phyloP scores from a whole-genome alignment of 1,140 invertebrate genomes.

The Aphaenogaster floridana region DNA sequence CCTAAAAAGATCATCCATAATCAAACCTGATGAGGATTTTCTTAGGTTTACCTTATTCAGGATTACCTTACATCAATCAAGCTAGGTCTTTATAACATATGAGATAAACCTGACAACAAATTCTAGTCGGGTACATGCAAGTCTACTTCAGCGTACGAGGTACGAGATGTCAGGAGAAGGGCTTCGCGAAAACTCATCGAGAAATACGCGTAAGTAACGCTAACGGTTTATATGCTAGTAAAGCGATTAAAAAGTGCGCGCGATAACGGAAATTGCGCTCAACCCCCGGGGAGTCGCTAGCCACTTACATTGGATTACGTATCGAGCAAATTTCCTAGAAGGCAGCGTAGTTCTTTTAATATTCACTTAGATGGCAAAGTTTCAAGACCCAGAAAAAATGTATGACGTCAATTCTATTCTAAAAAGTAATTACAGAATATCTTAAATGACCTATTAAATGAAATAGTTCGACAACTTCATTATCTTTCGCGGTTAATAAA shows the following conservation, averaged over 20 bases:
- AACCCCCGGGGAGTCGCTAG: constrained; percentile 2
- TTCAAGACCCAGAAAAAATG: constrained; percentile 5
- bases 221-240: constrained; percentile 25
- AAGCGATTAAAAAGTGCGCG: constrained; percentile 51
- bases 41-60: too few species aligned
- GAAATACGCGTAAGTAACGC: constrained; percentile 31
- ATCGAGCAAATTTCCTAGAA: constrained; percentile 42
- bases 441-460: not conserved
- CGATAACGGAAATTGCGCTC: constrained; percentile 49
- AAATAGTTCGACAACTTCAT: constrained; percentile 13
- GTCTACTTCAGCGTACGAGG: not conserved
- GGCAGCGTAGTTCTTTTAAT: constrained; percentile 14
- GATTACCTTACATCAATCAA: too few species aligned
- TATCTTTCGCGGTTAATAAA: constrained; percentile 24
- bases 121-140: too few species aligned
- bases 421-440: constrained; percentile 11
- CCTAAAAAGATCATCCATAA: too few species aligned
- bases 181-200: not conserved
- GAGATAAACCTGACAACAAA: too few species aligned
- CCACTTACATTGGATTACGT: constrained; percentile 42
- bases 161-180: not conserved
- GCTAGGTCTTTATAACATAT: too few species aligned
- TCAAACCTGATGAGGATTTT: too few species aligned
- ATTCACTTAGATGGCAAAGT: constrained; percentile 39
- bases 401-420: not conserved